Conservation (phyloP, 2,113 vertebrate species). For the Amphiprion ocellaris region DNA sequence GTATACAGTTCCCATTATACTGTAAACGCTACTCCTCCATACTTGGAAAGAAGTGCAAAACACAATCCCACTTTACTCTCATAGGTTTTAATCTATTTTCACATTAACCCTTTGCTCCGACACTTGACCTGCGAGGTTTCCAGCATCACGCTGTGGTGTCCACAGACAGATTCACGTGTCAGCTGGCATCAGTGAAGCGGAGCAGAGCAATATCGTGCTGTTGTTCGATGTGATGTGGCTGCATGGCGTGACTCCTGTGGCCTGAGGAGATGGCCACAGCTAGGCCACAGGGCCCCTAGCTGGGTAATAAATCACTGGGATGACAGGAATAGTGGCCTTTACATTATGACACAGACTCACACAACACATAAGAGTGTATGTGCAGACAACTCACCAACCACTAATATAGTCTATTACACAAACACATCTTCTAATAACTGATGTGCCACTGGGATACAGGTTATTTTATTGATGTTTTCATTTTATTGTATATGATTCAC, state of each 20-base stretch:
- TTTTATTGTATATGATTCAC: conserved; percentile 36
- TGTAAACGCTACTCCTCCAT: background rate
- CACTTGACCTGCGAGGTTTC: conserved; percentile 71
- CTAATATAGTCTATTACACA: conserved; percentile 29
- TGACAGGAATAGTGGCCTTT: conserved; percentile 77
- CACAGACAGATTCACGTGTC: conserved; percentile 77
- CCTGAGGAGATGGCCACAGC: conserved; percentile 52
- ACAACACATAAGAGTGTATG: conserved; percentile 34
- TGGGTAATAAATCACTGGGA: conserved; percentile 80
- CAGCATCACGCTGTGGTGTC: conserved; percentile 56
- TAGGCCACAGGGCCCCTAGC: conserved; percentile 54
- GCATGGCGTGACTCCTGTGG: conserved; percentile 62
- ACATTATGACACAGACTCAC: conserved; percentile 48
- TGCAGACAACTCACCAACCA: conserved; percentile 27
- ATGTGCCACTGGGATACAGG: background rate
- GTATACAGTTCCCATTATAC: background rate
- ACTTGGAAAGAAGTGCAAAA: conserved; percentile 37
- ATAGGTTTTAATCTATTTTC: conserved; percentile 78
- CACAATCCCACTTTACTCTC: conserved; percentile 54
- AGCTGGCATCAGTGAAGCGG: conserved; percentile 73
- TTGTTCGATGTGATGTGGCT: conserved; percentile 71
- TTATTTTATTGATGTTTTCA: conserved; percentile 30
- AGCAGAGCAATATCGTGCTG: conserved; percentile 74
- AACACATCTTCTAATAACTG: background rate
- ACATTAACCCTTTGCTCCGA: conserved; percentile 68